Base-by-base conservation (phyloP, 2,888 invertebrate genomes). In the Coelopa pilipes region DNA sequence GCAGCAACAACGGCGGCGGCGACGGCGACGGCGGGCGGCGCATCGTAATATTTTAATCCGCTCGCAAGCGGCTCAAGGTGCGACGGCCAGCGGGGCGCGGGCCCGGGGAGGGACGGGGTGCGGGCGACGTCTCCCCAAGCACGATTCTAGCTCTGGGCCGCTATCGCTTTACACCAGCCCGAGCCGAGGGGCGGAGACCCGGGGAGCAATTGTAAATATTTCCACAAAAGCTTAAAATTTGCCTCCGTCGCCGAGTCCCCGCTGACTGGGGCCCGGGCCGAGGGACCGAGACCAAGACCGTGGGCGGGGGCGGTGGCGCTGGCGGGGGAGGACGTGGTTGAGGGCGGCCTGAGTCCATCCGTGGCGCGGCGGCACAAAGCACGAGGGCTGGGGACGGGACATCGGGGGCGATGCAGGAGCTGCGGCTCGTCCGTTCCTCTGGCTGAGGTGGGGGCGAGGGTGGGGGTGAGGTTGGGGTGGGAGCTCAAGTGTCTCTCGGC, bases 21-120 rank as follows among this genome's bases (percentile, higher is more conserved):
- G 78, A 77, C 82, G 81, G 78, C 77, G 78, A 79, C 80, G 79
- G 78, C 78, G 78, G 34, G 67, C 53, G 71, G 55, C 68, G 63
- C 68, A 45, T 57, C 57, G 15, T 63, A 69, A 69, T 69, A 73
- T 73, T 69, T 73, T 69, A 73, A 75, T 75, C 74, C 72, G 72
- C 72, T 67, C 70, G 59, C 34, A 74, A 70, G 70, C 53, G 50
- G 67, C 70, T 62, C 74, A 74, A 68, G 74, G 74, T 73, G 65
- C 69, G 57, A 49, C 49, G 59, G 24, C 46, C 17, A 53, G 63
- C 13, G 34, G 24, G 11, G n/a, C n/a, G 62, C n/a, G n/a, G 12
- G 66, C 49, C 5, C 24, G 17, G 50, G 21, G 17, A 50, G 53
- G 46, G 45, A 46, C 53, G 53, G 10, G 12, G 45, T 45, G 17